phyloP scores from a whole-genome alignment of 2,113 vertebrate species.

The Platycercus adscitus region DNA sequence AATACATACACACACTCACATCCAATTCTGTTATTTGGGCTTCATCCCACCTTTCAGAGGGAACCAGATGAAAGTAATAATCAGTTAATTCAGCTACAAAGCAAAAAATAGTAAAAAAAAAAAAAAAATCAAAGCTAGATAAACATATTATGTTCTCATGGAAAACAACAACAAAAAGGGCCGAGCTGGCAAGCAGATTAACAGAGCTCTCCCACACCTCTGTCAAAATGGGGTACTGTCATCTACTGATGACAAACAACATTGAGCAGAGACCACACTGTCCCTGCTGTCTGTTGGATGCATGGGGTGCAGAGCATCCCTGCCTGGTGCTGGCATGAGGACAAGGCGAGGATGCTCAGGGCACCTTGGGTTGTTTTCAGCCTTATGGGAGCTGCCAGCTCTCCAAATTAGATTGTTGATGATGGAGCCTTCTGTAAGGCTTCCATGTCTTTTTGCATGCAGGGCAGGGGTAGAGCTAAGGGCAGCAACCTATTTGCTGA shows the following conservation, averaged over 20 bases:
- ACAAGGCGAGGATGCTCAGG: not conserved
- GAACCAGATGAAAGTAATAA: conserved; percentile 67
- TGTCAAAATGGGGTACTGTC: not conserved
- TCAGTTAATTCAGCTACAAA: conserved; percentile 57
- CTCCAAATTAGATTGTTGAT: accelerated
- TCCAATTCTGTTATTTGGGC: conserved; percentile 55
- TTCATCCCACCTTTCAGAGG: conserved; percentile 41
- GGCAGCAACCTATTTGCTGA: accelerated
- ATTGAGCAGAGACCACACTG: accelerated
- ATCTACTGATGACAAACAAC: accelerated
- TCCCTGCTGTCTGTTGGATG: not conserved
- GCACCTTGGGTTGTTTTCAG: not conserved
- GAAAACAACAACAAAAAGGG: conserved; percentile 53
- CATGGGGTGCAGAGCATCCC: not conserved
- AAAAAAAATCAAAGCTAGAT: conserved; percentile 55
- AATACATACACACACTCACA: conserved; percentile 52
- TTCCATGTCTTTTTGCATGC: not conserved
- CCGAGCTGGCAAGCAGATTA: conserved; percentile 2
- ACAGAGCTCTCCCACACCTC: conserved; percentile 17
- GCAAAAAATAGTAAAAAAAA: not conserved
- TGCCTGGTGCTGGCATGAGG: not conserved
- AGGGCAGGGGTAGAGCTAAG: accelerated
- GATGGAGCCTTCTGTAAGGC: not conserved
- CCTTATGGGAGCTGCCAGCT: not conserved
- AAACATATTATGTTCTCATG: conserved; percentile 53